Base-by-base conservation (phyloP, 2,888 invertebrate genomes). In the Amblyjoppa proteus region DNA sequence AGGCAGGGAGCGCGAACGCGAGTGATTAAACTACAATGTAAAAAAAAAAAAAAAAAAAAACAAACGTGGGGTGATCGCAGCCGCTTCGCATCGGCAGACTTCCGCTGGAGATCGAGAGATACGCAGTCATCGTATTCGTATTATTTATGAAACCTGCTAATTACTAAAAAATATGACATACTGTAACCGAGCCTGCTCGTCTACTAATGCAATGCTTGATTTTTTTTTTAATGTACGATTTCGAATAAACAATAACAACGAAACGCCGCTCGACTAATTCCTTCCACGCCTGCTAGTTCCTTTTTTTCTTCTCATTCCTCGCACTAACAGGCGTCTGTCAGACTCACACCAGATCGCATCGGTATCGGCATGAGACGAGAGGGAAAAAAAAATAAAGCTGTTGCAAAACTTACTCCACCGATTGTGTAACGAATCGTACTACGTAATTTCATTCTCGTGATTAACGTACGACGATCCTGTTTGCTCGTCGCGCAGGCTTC, bases 401-500 rank as follows among this genome's bases (percentile, higher is more conserved):
- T 76, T n/a, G 51, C 25, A 7, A 16, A 51, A 76, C 38, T 76
- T 66, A 7, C 11, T 34, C 4, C 9, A 45, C 9, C 25, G 45
- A 41, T 28, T 77, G 53, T 13, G 25, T 11, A 56, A 56, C 20
- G 20, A 25, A 9, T 56, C 20, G 20, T 41, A 56, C 7, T 56
- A 56, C 11, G 25, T 38, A 68, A 68, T 68, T 74, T 38, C 68
- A 28, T 3, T 74, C 68, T 81, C 56, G 68, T 56, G 73, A 74
- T 81, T 66, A 41, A 16, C 7, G 25, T n/a, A 45, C 7, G 31
- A 73, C 31, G 38, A 76, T 38, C 20, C n/a, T n/a, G 38, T 13
- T 41, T 11, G n/a, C 31, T 20, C 61, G 25, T 75, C 49, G 28
- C 41, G 16, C 20, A 16, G 25, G 41, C 56, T 51, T 93, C 93